A percentile compares a stretch with the other conserved stretches of the same genome.
Conservation (phyloP, 1,140 invertebrate genomes). For the Drosophila tsacasi region DNA sequence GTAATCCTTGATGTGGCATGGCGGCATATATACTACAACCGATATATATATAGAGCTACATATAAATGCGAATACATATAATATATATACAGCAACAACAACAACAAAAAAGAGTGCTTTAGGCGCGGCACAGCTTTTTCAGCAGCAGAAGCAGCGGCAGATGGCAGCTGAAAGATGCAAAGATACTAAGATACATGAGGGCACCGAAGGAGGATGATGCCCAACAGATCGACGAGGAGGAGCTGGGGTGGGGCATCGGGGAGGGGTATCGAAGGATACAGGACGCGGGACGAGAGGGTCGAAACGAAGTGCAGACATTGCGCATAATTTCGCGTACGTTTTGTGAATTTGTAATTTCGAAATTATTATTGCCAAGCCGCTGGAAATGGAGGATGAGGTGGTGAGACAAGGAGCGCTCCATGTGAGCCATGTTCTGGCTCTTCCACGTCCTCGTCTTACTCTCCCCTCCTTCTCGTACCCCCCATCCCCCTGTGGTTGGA, state of each 20-base stretch:
- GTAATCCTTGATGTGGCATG: constrained; percentile 70
- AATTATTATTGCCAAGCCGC: constrained; percentile 72
- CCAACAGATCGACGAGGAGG: constrained; percentile 10
- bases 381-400: constrained; percentile 37
- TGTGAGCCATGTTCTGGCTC: constrained; percentile 44
- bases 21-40: constrained; percentile 42
- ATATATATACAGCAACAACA: constrained; percentile 17
- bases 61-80: constrained; percentile 43
- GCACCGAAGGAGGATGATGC: constrained; percentile 24
- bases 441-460: constrained; percentile 4
- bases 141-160: constrained; percentile 63
- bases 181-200: constrained; percentile 42
- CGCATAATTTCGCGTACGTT: constrained; percentile 82
- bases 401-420: constrained; percentile 53
- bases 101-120: constrained; percentile 51
- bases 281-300: constrained; percentile 22
- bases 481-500: constrained; percentile 46
- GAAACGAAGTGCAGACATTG: constrained; percentile 70
- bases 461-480: not conserved
- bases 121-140: constrained; percentile 72
- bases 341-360: constrained; percentile 82
- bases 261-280: not conserved
- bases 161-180: constrained; percentile 71
- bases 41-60: constrained; percentile 27
- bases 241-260: not conserved